A percentile compares a stretch with the other conserved stretches of the same genome.
These are phyloP conservation scores for Archivesica marissinica DNA, from an alignment of 1,140 invertebrate species.

Conservation along the genomic window DNA sequence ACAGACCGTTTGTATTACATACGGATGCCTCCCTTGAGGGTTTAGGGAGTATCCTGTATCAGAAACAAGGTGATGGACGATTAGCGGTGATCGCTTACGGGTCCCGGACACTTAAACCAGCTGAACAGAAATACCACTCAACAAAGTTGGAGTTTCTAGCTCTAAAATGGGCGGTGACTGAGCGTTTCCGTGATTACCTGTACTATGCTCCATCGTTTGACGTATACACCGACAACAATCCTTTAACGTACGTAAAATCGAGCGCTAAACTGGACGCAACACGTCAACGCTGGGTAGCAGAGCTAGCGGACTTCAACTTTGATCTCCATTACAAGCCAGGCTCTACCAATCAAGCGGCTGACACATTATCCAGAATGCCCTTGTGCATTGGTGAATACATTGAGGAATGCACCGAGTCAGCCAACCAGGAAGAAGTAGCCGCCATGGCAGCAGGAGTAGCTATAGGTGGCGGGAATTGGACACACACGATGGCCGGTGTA, in stretches of 20 bases:
- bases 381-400: slow-evolving; percentile 10
- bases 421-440: neutral
- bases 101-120: slow-evolving; percentile 46
- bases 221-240: slow-evolving; percentile 60
- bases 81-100: slow-evolving; percentile 67
- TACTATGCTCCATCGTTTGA: slow-evolving; percentile 36
- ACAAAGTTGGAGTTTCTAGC: slow-evolving; percentile 63
- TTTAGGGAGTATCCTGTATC: slow-evolving; percentile 56
- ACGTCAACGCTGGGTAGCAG: slow-evolving; percentile 45
- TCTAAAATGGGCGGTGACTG: slow-evolving; percentile 62
- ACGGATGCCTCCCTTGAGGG: slow-evolving; percentile 54
- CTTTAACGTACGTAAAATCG: slow-evolving; percentile 52
- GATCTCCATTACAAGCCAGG: slow-evolving; percentile 45
- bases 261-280: slow-evolving; percentile 58
- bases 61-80: slow-evolving; percentile 42
- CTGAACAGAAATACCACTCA: slow-evolving; percentile 61
- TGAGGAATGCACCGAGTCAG: neutral
- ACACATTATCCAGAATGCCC: neutral
- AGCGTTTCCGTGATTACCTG: slow-evolving; percentile 46
- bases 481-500: neutral
- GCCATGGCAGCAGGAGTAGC: no score
- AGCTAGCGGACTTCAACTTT: slow-evolving; percentile 33
- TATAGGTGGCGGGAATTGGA: neutral
- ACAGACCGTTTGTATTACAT: slow-evolving; percentile 11
- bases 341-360: slow-evolving; percentile 35